These are phyloP conservation scores for Ciconia nigra DNA, from an alignment of 2,797 vertebrate genomes.

Conservation along the genomic window DNA sequence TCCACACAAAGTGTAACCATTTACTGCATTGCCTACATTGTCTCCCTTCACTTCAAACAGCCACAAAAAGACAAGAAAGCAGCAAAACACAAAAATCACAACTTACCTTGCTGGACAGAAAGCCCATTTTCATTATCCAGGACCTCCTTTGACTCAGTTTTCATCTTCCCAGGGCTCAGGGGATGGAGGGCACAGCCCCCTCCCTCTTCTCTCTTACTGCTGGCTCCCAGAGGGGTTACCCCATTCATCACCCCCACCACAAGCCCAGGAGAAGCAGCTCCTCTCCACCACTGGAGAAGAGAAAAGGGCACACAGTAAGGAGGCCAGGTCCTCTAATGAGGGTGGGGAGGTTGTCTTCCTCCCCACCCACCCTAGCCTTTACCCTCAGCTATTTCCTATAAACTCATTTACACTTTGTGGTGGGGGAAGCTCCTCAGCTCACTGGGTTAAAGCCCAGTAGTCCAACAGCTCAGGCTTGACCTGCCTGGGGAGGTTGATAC, in stretches of 20 bases:
- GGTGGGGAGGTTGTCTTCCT: neutral
- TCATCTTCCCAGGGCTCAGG: neutral
- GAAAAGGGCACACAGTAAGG: rapidly evolving
- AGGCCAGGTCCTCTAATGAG: neutral
- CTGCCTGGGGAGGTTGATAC: neutral
- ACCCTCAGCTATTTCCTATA: constrained; percentile 26
- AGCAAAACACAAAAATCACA: neutral
- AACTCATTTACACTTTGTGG: neutral
- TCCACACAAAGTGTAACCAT: neutral
- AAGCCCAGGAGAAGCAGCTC: neutral
- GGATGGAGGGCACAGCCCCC: neutral
- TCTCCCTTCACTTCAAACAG: neutral
- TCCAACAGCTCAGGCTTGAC: neutral
- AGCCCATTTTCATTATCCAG: neutral
- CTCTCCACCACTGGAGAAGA: neutral
- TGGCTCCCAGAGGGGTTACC: neutral
- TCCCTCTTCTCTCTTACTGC: neutral
- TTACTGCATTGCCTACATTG: rapidly evolving
- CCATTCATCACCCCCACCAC: neutral
- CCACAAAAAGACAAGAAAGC: neutral
- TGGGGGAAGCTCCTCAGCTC: neutral
- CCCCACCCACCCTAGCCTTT: neutral
- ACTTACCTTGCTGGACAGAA: neutral
- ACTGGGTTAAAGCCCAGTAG: neutral
- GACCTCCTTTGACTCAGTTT: neutral